phyloP scores from a whole-genome alignment of 2,888 invertebrate species.

The Caenorhabditis uteleia region DNA sequence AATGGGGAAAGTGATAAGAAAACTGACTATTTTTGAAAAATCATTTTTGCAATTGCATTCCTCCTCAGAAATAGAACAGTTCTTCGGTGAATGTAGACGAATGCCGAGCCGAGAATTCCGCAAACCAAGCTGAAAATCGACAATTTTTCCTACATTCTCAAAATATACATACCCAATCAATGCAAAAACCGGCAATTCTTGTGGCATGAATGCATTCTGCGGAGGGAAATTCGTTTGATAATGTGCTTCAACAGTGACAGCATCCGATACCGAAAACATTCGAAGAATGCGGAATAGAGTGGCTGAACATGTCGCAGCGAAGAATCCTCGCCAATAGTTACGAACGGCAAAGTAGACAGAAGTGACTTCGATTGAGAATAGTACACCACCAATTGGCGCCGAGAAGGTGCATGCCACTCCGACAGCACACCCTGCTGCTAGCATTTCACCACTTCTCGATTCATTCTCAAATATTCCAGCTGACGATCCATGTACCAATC shows the following conservation, averaged over 20 bases:
- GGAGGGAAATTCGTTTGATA: conserved; percentile 80
- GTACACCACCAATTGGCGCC: conserved; percentile 93
- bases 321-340: conserved; percentile 98
- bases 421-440: conserved; percentile 96
- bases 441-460: conserved; percentile 83
- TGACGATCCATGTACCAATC: conserved; percentile 78
- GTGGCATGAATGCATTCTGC: conserved; percentile 89
- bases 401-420: conserved; percentile 93
- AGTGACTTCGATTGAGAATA: conserved; percentile 98
- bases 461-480: conserved; percentile 60
- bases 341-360: conserved; percentile 97
- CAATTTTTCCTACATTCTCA: not conserved
- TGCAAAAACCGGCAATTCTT: conserved; percentile 91
- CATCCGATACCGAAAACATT: conserved; percentile 29
- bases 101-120: conserved; percentile 62
- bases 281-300: conserved; percentile 83
- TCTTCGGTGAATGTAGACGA: conserved; percentile 57
- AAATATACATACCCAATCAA: conserved; percentile 81
- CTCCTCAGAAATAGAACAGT: conserved; percentile 63
- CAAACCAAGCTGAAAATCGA: conserved; percentile 53
- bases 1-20: no score
- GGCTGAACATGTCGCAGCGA: conserved; percentile 95
- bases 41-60: conserved; percentile 57
- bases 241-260: conserved; percentile 89
- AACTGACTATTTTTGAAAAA: conserved; percentile 63